Conservation (phyloP, 2,113 vertebrate genomes). For the Electrona antarctica region DNA sequence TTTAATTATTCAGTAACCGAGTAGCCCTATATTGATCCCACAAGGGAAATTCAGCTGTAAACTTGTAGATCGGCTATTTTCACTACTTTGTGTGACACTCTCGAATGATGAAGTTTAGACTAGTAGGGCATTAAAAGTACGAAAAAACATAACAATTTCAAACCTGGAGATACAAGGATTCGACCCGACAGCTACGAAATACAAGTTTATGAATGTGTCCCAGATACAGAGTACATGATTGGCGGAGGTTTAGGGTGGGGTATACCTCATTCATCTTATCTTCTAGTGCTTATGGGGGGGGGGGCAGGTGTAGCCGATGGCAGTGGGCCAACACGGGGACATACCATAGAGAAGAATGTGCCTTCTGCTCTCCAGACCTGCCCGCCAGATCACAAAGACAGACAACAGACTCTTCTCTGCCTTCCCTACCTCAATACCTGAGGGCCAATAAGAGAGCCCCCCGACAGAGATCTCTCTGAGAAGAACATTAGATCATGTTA, state of each 20-base stretch:
- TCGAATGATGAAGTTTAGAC: no score
- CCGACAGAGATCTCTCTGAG: slow-evolving; percentile 15
- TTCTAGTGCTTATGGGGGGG: background rate
- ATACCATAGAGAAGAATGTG: slow-evolving; percentile 1
- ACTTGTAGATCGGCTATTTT: no score
- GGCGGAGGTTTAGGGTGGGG: background rate
- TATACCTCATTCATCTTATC: background rate
- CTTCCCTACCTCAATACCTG: slow-evolving; percentile 1
- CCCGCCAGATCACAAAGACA: slow-evolving; percentile 26
- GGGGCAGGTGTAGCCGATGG: slow-evolving; percentile 30
- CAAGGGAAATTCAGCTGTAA: no score
- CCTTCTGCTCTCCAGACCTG: slow-evolving; percentile 1
- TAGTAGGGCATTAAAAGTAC: no score
- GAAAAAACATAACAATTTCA: no score
- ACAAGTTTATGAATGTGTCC: background rate
- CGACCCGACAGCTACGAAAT: no score
- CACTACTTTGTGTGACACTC: no score
- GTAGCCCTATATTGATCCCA: no score
- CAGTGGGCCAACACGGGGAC: background rate
- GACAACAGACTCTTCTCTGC: slow-evolving; percentile 2
- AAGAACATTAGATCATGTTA: slow-evolving; percentile 59
- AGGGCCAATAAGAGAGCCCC: background rate
- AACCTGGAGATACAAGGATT: no score
- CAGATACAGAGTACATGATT: background rate
- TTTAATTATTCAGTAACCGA: no score